Base-by-base conservation (phyloP, 2,888 invertebrate genomes). In the Nycteola revayana region DNA sequence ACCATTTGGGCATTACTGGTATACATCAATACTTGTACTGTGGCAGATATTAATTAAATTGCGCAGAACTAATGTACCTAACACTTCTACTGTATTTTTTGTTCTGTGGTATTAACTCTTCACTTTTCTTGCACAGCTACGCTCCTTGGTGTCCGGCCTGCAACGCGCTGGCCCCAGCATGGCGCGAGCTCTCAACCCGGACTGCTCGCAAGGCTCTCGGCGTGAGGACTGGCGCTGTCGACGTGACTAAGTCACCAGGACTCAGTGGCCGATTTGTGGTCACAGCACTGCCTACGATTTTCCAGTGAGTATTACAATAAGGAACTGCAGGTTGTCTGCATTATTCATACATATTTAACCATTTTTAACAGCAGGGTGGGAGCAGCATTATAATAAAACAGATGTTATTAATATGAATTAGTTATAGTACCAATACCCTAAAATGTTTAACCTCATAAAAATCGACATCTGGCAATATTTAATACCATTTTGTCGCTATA, bases 71-170 rank as follows among this genome's bases (percentile, higher is more conserved):
- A n/a, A n/a, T n/a, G n/a, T n/a, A n/a, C n/a, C n/a, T n/a, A n/a
- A n/a, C n/a, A n/a, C n/a, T n/a, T n/a, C n/a, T n/a, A n/a, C n/a
- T n/a, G n/a, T n/a, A n/a, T n/a, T n/a, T n/a, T n/a, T n/a, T n/a
- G n/a, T n/a, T n/a, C n/a, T n/a, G n/a, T n/a, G 11, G 2, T 7
- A 26, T 22, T 23, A 10, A 28, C 10, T 7, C 29, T 22, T 18
- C 29, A 28, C 10, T 2, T 7, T 9, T 25, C 1, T 35, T 14
- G 6, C 24, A n/a, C 75, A 98, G 98, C 76, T 98, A 96, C 88
- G 99, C 99, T 0, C 98, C 99, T 0, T 99, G 99, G 99, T 99
- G 99, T 72, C 99, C 99, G 0, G 99, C 99, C 0, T 99, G 99
- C 83, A 95, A 95, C 67, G 95, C 94, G 18, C 90, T 99, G 10